Conservation (phyloP, 2,888 invertebrate genomes). For the Arctia plantaginis region DNA sequence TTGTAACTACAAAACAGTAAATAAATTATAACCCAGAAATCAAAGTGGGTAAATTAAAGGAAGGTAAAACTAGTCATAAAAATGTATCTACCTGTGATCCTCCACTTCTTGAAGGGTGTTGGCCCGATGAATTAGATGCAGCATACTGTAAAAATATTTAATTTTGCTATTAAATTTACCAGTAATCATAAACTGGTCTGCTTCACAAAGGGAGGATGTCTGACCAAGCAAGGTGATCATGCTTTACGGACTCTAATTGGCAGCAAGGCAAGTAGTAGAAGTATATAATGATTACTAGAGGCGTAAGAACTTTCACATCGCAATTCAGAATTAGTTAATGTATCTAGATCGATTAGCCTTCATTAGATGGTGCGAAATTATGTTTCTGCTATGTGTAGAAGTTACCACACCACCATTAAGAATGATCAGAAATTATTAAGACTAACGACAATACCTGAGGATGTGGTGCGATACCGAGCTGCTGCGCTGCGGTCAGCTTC, state of each 20-base stretch:
- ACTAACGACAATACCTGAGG: constrained; percentile 69
- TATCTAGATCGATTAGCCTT: background rate
- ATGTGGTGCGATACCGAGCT: constrained; percentile 80
- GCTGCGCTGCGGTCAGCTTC: constrained; percentile 83
- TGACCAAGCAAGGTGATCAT: no score
- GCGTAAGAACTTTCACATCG: no score
- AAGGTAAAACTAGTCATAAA: background rate
- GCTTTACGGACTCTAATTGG: no score
- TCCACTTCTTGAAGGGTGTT: constrained; percentile 76
- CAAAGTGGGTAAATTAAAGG: background rate
- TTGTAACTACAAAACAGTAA: constrained; percentile 70
- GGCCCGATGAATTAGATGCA: constrained; percentile 68
- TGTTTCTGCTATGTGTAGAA: background rate
- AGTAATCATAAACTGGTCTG: background rate
- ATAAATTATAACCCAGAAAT: constrained; percentile 24
- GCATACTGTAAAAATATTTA: constrained; percentile 69
- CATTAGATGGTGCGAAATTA: background rate
- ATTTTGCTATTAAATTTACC: background rate
- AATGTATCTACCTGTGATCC: constrained; percentile 76
- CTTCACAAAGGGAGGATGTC: no score
- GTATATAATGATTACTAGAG: no score
- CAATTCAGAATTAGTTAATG: background rate
- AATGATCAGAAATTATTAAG: background rate
- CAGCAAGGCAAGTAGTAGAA: no score
- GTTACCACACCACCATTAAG: background rate